phyloP scores from a whole-genome alignment of 92 coral and sea anemone genomes.

The Epizoanthus ramosus region DNA sequence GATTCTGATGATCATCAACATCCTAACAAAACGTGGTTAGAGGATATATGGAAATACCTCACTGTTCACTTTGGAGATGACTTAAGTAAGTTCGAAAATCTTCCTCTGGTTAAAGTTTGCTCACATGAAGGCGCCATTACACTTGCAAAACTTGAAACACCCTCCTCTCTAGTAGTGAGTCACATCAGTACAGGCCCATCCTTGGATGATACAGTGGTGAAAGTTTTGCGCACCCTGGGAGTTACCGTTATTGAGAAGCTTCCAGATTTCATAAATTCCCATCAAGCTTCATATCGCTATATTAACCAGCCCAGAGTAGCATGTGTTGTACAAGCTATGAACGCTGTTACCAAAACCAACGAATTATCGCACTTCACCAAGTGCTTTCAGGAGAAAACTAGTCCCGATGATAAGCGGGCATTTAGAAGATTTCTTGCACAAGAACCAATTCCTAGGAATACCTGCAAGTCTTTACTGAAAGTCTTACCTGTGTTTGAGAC shows the following conservation, averaged over 20 bases:
- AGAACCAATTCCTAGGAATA: too few species aligned
- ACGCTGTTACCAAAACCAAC: too few species aligned
- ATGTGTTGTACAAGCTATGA: too few species aligned
- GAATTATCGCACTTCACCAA: too few species aligned
- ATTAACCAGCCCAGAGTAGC: too few species aligned
- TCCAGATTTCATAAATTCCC: conserved; percentile 39
- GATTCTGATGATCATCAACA: conserved; percentile 35
- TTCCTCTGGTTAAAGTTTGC: conserved; percentile 64
- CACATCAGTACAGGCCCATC: conserved; percentile 13
- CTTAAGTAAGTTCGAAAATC: conserved; percentile 43
- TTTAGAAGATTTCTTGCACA: too few species aligned
- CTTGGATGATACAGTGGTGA: conserved; percentile 24
- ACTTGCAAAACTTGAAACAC: conserved; percentile 46
- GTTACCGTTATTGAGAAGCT: conserved; percentile 39
- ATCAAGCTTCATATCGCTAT: conserved; percentile 27
- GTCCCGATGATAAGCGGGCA: too few species aligned
- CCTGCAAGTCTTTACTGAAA: too few species aligned
- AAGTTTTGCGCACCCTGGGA: conserved; percentile 39
- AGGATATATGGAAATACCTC: conserved; percentile 68
- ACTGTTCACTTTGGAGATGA: conserved; percentile 43
- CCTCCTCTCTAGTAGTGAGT: conserved; percentile 42
- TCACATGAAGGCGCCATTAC: conserved; percentile 9
- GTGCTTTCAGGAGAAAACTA: too few species aligned
- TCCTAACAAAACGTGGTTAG: conserved; percentile 69
- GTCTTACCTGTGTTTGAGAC: too few species aligned